Evolutionary conservation across 2,113 vertebrate genomes (phyloP).

Genomic region (Chamaetylas fuelleborni): DNA sequence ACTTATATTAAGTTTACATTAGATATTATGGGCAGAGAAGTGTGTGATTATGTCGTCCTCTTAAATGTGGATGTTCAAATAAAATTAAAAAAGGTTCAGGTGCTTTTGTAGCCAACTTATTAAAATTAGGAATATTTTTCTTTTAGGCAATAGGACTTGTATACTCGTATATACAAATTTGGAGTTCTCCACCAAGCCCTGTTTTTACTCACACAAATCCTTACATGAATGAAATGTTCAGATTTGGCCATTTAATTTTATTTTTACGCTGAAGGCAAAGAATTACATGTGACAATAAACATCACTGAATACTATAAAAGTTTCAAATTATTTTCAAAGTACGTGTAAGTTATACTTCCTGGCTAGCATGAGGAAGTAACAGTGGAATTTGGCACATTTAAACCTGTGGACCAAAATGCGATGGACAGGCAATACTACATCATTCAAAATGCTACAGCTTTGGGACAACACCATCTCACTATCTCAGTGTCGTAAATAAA

Average conservation of each 20-base stretch:
- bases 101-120: background rate
- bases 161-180: background rate
- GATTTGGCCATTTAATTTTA: background rate
- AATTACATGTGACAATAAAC: background rate
- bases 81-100: background rate
- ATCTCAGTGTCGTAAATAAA: background rate
- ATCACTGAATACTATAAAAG: background rate
- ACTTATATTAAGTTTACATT: background rate
- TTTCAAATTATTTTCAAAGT: background rate
- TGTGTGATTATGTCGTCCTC: background rate
- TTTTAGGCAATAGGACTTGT: background rate
- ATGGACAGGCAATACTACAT: background rate
- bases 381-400: background rate
- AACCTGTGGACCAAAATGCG: background rate
- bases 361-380: background rate
- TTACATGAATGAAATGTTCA: background rate
- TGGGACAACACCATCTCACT: background rate
- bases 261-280: background rate
- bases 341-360: fast-evolving
- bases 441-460: background rate
- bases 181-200: background rate
- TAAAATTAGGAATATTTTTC: background rate
- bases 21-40: background rate
- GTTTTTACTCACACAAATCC: background rate
- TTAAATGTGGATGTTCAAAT: background rate